Evolutionary conservation across 2,888 invertebrate genomes (phyloP).

Genomic region (Calameuta pallipes): DNA sequence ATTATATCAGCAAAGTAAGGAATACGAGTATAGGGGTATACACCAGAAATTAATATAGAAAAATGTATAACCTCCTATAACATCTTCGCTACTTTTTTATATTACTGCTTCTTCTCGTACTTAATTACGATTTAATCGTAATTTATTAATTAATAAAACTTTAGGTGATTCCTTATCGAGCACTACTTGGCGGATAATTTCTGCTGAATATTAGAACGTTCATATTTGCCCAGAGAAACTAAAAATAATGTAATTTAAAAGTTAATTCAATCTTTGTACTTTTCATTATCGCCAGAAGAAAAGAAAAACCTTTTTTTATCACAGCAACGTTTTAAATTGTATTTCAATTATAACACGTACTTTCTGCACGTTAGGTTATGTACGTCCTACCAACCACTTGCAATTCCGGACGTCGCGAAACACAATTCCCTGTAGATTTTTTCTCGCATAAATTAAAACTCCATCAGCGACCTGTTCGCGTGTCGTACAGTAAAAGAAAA

Average conservation of each 20-base stretch:
- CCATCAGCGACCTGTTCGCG: background rate
- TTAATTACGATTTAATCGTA: too few relatives aligned
- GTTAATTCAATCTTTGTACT: background rate
- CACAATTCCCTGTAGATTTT: background rate
- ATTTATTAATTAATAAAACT: too few relatives aligned
- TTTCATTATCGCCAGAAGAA: background rate
- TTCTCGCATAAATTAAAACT: background rate
- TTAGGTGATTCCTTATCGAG: too few relatives aligned
- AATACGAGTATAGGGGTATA: too few relatives aligned
- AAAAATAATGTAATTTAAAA: background rate
- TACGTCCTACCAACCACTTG: background rate
- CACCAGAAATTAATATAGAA: too few relatives aligned
- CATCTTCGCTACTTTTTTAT: too few relatives aligned
- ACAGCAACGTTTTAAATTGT: background rate
- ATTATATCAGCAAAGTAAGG: too few relatives aligned
- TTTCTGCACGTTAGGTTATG: background rate
- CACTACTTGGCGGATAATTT: too few relatives aligned
- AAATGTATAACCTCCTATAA: too few relatives aligned
- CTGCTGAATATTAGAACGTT: background rate
- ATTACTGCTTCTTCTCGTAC: too few relatives aligned
- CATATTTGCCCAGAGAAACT: background rate
- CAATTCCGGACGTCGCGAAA: background rate
- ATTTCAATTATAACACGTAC: background rate
- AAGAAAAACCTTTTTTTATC: background rate
- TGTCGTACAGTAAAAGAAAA: background rate